These are phyloP conservation scores for Buathra laborator DNA, from an alignment of 2,888 invertebrate genomes.

Conservation along the genomic window DNA sequence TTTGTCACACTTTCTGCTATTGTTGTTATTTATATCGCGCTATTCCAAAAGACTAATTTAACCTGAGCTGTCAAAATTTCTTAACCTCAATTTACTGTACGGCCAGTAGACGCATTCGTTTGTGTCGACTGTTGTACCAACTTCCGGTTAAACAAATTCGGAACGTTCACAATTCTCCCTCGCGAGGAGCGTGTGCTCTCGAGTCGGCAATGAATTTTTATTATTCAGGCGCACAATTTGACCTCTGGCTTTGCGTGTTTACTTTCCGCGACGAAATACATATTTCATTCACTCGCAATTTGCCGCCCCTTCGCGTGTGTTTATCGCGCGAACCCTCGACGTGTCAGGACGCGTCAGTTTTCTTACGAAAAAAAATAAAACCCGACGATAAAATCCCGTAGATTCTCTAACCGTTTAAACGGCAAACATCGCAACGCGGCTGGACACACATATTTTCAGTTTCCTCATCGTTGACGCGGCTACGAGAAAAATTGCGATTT, in stretches of 20 bases:
- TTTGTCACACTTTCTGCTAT: not conserved
- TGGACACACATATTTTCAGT: not conserved
- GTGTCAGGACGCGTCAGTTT: not conserved
- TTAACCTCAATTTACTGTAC: not conserved
- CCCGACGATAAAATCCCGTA: not conserved
- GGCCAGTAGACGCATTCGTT: too few species aligned
- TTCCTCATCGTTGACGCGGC: not conserved
- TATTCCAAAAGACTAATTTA: not conserved
- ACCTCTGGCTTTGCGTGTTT: not conserved
- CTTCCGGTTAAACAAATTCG: not conserved
- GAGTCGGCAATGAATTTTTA: not conserved
- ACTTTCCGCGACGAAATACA: not conserved
- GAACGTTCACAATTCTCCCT: too few species aligned
- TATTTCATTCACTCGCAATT: not conserved
- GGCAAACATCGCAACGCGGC: too few species aligned
- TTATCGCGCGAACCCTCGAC: not conserved
- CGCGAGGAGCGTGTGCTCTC: too few species aligned
- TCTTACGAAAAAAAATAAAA: not conserved
- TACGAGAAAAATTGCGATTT: not conserved
- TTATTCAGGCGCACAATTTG: not conserved
- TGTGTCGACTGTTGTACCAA: not conserved
- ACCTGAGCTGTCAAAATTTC: constrained; percentile 23
- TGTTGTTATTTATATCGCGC: not conserved
- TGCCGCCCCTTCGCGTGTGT: not conserved
- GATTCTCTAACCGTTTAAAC: too few species aligned